A percentile compares a stretch with the other conserved stretches of the same genome.
phyloP scores from a whole-genome alignment of 2,888 invertebrate genomes.

The Dendrolimus houi region DNA sequence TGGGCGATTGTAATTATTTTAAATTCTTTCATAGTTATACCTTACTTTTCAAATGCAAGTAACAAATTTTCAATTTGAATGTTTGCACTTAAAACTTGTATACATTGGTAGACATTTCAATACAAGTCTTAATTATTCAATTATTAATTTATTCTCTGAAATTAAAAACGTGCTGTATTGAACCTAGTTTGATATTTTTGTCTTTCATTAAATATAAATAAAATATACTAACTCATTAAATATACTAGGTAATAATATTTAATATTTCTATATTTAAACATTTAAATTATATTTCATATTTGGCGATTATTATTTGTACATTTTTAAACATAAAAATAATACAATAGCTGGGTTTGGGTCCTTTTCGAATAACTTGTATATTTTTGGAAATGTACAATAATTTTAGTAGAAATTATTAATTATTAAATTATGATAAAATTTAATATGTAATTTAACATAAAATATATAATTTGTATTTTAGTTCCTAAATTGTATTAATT shows the following conservation, averaged over 20 bases:
- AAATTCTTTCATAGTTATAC: no score
- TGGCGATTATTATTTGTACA: background rate
- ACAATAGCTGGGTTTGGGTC: constrained; percentile 67
- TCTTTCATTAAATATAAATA: no score
- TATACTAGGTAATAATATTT: background rate
- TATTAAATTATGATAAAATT: background rate
- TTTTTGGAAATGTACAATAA: constrained; percentile 7
- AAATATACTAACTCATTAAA: no score
- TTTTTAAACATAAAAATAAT: constrained; percentile 2
- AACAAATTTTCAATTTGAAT: no score
- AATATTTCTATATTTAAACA: constrained; percentile 1
- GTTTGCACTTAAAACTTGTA: no score
- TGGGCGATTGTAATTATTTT: no score
- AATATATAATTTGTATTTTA: no score
- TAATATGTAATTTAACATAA: background rate
- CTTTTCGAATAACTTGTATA: constrained; percentile 24
- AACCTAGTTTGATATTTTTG: no score
- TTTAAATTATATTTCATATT: background rate
- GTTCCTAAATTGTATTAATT: no score
- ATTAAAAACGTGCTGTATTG: background rate
- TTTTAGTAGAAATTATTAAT: constrained; percentile 2
- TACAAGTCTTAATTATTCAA: constrained; percentile 4
- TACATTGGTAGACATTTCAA: no score
- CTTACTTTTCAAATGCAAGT: no score
- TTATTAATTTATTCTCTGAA: constrained; percentile 2